A percentile compares a stretch with the other conserved stretches of the same genome.
Conservation (phyloP, 2,888 invertebrate genomes). For the Hirtodrosophila duncani region DNA sequence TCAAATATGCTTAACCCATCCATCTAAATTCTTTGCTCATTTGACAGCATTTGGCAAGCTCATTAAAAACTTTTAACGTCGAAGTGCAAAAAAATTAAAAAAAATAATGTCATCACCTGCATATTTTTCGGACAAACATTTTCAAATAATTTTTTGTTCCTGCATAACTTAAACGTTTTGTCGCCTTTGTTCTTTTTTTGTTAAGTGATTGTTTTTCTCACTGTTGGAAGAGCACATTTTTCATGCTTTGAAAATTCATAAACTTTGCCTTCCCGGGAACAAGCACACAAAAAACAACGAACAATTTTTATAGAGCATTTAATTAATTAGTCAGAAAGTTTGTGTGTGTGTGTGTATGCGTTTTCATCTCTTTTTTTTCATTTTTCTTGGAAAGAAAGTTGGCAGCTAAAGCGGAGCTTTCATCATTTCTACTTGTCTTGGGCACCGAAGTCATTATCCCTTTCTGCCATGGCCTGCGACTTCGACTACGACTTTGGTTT, state of each 20-base stretch:
- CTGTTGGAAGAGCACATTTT: constrained; percentile 35
- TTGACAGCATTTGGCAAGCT: constrained; percentile 68
- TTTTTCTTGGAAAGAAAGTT: constrained; percentile 46
- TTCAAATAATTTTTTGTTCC: constrained; percentile 39
- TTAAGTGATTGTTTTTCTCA: constrained; percentile 43
- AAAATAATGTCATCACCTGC: constrained; percentile 40
- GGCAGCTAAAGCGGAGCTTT: constrained; percentile 29
- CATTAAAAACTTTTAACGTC: constrained; percentile 68
- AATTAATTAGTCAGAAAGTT: constrained; percentile 72
- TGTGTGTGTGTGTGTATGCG: constrained; percentile 17
- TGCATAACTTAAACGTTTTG: constrained; percentile 42
- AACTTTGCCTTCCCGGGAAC: constrained; percentile 42
- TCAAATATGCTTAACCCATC: no score
- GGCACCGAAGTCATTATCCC: constrained; percentile 54
- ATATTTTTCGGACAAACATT: constrained; percentile 46
- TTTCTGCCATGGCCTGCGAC: no score
- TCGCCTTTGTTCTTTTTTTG: constrained; percentile 23
- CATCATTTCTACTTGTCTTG: constrained; percentile 31
- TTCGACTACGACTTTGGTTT: no score
- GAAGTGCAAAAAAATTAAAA: constrained; percentile 2
- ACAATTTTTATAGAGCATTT: constrained; percentile 68
- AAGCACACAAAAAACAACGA: constrained; percentile 31
- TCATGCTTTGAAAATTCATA: constrained; percentile 48
- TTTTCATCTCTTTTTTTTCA: constrained; percentile 18
- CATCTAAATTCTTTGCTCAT: no score